Base-by-base conservation (phyloP, 1,140 invertebrate species). In the Mya arenaria region DNA sequence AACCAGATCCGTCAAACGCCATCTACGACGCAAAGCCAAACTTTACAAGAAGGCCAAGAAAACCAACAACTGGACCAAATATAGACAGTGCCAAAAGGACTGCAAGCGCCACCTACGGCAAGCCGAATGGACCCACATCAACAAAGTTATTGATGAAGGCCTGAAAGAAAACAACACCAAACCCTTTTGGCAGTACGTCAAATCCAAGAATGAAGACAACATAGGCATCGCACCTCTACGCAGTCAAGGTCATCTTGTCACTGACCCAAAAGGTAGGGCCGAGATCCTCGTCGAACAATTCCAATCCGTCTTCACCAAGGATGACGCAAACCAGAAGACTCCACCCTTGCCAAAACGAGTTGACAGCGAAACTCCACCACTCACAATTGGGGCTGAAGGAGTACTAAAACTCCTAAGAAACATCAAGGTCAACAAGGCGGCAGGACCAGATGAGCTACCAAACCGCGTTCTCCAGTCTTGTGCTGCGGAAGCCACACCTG, bases 141-240 rank as follows among this genome's bases (percentile, higher is more conserved):
- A 73, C 36, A 82, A 74, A 32, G 28, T 73, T 23, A 19, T 82
- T 44, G 58, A 66, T 15, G 48, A 69, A 19, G 68, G 74, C 23
- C 30, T n/a, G n/a, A n/a, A 56, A 74, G 80, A 82, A n/a, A 66
- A 71, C 17, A 74, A 41, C 6, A 30, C 44, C 15, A 82, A 66
- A 28, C 41, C 39, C 34, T 82, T 82, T 34, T 74, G 60, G 48
- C 73, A 82, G 58, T 82, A 66, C 48, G 74, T 82, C 28, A 74
- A 74, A 44, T 17, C 6, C 4, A 52, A 32, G 23, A 77, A 77
- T 52, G 52, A 71, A 28, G 72, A 77, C 19, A 58, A 30, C 6
- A 58, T 39, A 5, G 41, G 65, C 15, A 74, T 83, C 17, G 52
- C 62, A 34, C 60, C 81, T 37, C 25, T 83, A 32, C 75, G 71